Base-by-base conservation (phyloP, 2,113 vertebrate genomes). In the Regulus satrapa region DNA sequence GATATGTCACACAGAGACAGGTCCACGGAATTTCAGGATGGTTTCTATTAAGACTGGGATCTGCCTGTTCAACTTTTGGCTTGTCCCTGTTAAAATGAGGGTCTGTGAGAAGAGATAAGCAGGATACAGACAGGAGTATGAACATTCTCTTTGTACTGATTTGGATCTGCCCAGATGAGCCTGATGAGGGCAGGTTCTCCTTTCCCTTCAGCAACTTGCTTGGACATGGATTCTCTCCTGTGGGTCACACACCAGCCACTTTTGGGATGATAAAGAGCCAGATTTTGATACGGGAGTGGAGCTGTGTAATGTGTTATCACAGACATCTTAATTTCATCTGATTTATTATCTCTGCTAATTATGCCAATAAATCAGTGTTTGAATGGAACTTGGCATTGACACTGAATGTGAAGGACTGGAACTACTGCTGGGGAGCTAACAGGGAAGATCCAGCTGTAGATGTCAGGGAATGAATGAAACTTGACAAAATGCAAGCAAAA, bases 1-100 rank as follows among this genome's bases (percentile, higher is more conserved):
- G 2, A 1, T 15, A 21, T 11, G 8, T 1, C 2, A 0, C 71
- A 43, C 10, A 25, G 12, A 2, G 2, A 51, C 0, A 0, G 8
- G 7, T 16, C 46, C 18, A 9, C 0, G 24, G 24, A 29, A 38
- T 68, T 48, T 46, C 2, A 2, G 52, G 10, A 25, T 0, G 0
- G 5, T 23, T 90, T 63, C 36, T 24, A 51, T 25, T 19, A 45
- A 45, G 36, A 49, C 28, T 38, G 9, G 2, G 31, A 59, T 55
- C 41, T 86, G 28, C 17, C 38, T 72, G 48, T 62, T 74, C 1
- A 0, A 14, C 31, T 59, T 48, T 38, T 71, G 61, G 32, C 46
- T 79, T 71, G 31, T 61, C n/a, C 34, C 45, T 64, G 28, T 28
- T 36, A 48, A 51, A 88, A 52, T 6, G 5, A 81, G 11, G 11